These are phyloP conservation scores for Bubo bubo DNA, from an alignment of 2,113 vertebrate genomes.

Conservation along the genomic window DNA sequence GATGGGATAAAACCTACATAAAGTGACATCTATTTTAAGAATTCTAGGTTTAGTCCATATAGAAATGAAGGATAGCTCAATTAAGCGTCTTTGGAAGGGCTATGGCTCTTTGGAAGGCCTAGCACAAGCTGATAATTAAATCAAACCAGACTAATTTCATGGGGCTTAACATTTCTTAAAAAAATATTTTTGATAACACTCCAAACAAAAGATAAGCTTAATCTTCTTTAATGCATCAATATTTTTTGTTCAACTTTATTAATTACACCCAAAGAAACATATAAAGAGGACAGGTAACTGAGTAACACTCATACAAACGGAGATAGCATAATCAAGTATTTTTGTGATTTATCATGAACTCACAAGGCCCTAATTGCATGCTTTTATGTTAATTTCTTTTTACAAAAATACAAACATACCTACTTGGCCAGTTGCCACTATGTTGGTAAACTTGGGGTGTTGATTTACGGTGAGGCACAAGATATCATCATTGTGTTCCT, in stretches of 20 bases:
- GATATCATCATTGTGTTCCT: conserved; percentile 98
- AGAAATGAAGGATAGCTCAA: background rate
- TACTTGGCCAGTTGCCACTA: conserved; percentile 99
- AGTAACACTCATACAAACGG: conserved; percentile 66
- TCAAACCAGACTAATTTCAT: background rate
- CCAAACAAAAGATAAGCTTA: background rate
- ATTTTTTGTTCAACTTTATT: background rate
- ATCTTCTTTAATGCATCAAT: background rate
- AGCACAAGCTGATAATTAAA: background rate
- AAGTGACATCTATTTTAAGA: background rate
- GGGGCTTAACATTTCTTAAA: conserved; percentile 40
- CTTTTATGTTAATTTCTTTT: conserved; percentile 57
- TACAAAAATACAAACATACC: conserved; percentile 92
- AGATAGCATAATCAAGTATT: conserved; percentile 40
- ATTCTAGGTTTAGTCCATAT: background rate
- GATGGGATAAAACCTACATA: background rate
- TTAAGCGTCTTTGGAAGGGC: background rate
- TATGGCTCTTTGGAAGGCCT: background rate
- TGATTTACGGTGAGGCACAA: conserved; percentile 99
- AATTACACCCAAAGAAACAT: background rate
- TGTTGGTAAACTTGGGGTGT: conserved; percentile 97
- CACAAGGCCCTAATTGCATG: conserved; percentile 42
- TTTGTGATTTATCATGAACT: conserved; percentile 51
- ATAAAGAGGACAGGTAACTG: conserved; percentile 67
- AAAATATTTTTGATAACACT: conserved; percentile 3